Evolutionary conservation across 2,797 vertebrate species (phyloP).

Genomic region (Threskiornis aethiopicus): DNA sequence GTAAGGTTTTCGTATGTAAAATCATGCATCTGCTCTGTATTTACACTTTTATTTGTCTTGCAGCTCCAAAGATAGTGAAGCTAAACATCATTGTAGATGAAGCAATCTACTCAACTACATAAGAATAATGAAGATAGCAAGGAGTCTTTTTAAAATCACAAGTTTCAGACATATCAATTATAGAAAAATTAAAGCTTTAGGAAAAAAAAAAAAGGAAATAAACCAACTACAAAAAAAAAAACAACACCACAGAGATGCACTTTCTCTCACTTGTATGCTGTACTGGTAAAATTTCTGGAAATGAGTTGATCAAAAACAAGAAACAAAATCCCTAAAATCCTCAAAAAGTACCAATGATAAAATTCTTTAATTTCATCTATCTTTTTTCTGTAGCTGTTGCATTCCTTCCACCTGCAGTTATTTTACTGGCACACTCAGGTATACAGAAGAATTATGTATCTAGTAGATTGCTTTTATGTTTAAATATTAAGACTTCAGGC

Average conservation of each 20-base stretch:
- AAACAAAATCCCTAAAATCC: neutral
- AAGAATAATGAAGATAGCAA: neutral
- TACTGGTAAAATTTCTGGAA: neutral
- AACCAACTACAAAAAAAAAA: neutral
- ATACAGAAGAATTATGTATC: neutral
- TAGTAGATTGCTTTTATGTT: slow-evolving; percentile 16
- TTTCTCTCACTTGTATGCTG: neutral
- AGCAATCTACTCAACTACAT: neutral
- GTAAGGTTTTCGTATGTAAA: neutral
- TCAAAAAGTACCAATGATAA: neutral
- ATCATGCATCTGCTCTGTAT: slow-evolving; percentile 23
- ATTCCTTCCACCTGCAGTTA: slow-evolving; percentile 12
- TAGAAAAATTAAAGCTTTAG: neutral
- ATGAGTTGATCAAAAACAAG: neutral
- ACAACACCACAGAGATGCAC: neutral
- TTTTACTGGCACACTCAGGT: slow-evolving; percentile 3
- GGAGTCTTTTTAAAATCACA: neutral
- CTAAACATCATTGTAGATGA: neutral
- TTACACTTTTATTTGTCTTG: slow-evolving; percentile 35
- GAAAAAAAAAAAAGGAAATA: neutral
- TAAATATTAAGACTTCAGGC: slow-evolving; percentile 65
- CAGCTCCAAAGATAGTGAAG: neutral
- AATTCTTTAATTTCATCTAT: neutral
- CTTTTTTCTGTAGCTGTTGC: neutral
- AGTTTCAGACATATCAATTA: neutral